Conservation (phyloP, 2,888 invertebrate genomes). For the Acanthopleura granulata region DNA sequence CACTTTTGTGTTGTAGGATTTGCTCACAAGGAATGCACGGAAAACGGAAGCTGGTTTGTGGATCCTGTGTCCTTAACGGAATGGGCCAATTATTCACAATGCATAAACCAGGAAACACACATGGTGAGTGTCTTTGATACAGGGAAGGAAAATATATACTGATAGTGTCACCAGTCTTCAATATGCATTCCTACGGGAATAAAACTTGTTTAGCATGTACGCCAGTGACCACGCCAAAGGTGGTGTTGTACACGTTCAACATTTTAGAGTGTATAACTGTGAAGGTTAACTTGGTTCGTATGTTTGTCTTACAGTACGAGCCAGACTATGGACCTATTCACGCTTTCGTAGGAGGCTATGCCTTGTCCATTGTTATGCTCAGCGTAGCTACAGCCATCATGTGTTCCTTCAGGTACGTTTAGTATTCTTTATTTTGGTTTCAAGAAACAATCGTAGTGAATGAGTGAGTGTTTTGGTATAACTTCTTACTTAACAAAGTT, state of each 20-base stretch:
- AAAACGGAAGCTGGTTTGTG: slow-evolving; percentile 33
- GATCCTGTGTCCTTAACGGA: slow-evolving; percentile 20
- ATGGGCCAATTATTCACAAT: slow-evolving; percentile 27
- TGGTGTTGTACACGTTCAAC: no score
- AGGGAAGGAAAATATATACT: not conserved
- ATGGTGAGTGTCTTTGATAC: not conserved
- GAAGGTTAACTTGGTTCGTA: not conserved
- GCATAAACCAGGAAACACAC: slow-evolving; percentile 15
- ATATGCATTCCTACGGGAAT: no score
- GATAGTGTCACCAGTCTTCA: no score
- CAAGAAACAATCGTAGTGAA: no score
- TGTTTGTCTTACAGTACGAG: not conserved
- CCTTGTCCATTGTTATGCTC: slow-evolving; percentile 11
- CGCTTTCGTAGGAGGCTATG: slow-evolving; percentile 1
- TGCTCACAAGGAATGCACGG: slow-evolving; percentile 32
- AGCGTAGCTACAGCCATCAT: not conserved
- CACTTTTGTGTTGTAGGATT: slow-evolving; percentile 2
- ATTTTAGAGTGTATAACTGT: no score
- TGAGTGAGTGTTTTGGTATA: no score
- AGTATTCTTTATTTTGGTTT: no score
- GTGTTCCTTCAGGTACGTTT: slow-evolving; percentile 13
- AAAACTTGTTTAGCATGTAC: no score
- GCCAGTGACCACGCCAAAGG: no score
- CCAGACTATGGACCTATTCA: not conserved
- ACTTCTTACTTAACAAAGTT: no score